phyloP scores from a whole-genome alignment of 2,888 invertebrate species.

The Coelinius sp. region DNA sequence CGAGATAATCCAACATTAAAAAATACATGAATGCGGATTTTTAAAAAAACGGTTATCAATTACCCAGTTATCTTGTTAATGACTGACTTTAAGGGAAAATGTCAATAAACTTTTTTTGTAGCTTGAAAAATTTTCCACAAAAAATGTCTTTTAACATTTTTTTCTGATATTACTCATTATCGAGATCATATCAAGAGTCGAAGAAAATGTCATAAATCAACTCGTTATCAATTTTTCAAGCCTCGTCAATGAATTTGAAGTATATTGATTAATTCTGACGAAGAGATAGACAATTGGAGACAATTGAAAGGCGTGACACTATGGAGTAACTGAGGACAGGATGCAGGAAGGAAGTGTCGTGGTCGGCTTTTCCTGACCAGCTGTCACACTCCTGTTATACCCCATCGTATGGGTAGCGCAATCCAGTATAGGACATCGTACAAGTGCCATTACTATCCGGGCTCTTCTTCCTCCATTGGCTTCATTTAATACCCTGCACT shows the following conservation, averaged over 20 bases:
- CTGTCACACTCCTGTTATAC: conserved; percentile 52
- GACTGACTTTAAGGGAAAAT: too few relatives aligned
- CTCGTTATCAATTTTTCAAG: neutral
- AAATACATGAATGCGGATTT: too few relatives aligned
- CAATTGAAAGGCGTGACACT: conserved; percentile 53
- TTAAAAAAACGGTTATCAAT: too few relatives aligned
- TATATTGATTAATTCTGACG: neutral
- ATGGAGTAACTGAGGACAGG: conserved; percentile 55
- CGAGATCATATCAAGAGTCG: too few relatives aligned
- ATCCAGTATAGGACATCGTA: conserved; percentile 68
- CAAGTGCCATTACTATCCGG: conserved; percentile 67
- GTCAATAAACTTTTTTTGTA: too few relatives aligned
- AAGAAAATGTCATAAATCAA: too few relatives aligned
- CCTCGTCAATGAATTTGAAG: neutral
- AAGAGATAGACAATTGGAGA: conserved; percentile 27
- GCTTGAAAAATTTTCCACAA: too few relatives aligned
- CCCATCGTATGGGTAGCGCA: conserved; percentile 61
- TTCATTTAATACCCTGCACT: conserved; percentile 66
- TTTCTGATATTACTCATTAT: too few relatives aligned
- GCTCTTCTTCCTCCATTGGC: conserved; percentile 53
- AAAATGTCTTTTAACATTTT: too few relatives aligned
- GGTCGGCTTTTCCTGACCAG: conserved; percentile 68
- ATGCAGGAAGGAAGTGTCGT: conserved; percentile 69
- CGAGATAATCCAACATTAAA: too few relatives aligned
- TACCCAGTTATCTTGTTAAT: too few relatives aligned